phyloP scores from a whole-genome alignment of 2,797 vertebrate species.

The Tamandua tetradactyla region DNA sequence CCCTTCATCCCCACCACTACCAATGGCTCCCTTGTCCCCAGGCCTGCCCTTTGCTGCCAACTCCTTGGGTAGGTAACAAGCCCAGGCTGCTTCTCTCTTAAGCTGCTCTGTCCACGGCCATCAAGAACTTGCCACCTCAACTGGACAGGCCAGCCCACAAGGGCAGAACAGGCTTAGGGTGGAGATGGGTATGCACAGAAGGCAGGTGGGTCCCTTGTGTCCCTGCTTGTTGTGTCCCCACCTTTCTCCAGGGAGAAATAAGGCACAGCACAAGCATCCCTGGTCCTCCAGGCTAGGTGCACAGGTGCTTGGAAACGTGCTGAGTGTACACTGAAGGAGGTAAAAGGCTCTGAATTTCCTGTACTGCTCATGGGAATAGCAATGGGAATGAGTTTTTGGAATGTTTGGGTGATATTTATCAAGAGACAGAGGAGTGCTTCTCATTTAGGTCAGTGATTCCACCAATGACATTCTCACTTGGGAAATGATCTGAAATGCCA shows the following conservation, averaged over 20 bases:
- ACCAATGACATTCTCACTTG: neutral
- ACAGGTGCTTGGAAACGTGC: neutral
- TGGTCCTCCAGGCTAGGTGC: neutral
- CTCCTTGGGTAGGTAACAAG: neutral
- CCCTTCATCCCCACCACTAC: neutral
- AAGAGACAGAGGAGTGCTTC: neutral
- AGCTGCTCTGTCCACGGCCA: neutral
- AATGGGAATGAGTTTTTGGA: neutral
- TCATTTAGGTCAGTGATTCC: neutral
- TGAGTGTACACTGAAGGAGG: neutral
- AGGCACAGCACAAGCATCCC: accelerated
- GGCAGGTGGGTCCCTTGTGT: neutral
- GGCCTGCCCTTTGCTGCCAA: neutral
- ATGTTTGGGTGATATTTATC: neutral
- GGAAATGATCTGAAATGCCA: neutral
- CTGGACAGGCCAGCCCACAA: neutral
- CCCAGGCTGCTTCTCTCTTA: neutral
- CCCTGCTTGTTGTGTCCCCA: neutral
- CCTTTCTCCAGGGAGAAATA: neutral
- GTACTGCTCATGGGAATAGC: neutral
- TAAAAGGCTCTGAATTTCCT: neutral
- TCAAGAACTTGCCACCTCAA: neutral
- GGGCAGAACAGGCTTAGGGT: neutral
- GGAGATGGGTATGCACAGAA: neutral
- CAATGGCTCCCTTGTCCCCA: neutral